These are phyloP conservation scores for Ctena decussata DNA, from an alignment of 2,888 invertebrate species.

Conservation along the genomic window DNA sequence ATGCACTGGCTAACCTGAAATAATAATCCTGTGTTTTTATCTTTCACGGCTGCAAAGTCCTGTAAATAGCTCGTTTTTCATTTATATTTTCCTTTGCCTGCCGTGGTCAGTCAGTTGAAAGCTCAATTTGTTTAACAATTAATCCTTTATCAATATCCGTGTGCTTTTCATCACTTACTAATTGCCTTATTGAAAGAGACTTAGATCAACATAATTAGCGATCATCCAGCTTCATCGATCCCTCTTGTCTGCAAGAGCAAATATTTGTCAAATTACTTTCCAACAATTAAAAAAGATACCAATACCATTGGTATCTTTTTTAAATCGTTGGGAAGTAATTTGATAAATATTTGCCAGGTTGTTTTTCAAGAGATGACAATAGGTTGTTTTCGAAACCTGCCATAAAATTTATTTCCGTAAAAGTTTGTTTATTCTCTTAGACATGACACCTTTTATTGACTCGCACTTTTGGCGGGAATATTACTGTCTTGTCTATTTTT, in stretches of 20 bases:
- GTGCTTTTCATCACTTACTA: slow-evolving; percentile 12
- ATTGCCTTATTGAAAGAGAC: slow-evolving; percentile 1
- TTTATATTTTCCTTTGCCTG: not conserved
- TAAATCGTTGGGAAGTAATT: not conserved
- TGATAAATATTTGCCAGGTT: not conserved
- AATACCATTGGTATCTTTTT: no score
- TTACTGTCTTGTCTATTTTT: not conserved
- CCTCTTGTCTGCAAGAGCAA: not conserved
- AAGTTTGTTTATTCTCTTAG: no score
- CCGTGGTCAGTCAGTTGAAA: not conserved
- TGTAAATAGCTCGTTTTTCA: not conserved
- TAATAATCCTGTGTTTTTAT: no score
- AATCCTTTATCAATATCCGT: not conserved
- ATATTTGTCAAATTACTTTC: not conserved
- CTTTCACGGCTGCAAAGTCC: not conserved
- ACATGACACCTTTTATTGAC: no score
- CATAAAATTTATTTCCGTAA: no score
- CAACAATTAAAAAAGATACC: no score
- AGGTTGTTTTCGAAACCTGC: no score
- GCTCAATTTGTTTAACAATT: not conserved
- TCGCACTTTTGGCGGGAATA: not conserved
- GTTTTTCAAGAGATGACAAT: no score
- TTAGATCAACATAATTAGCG: not conserved
- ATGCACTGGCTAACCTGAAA: no score
- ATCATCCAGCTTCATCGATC: not conserved